Percentiles rank a stretch among this genome's conserved stretches.
These are phyloP conservation scores for Rutilus rutilus DNA, from an alignment of 2,113 vertebrate species.

Conservation along the genomic window DNA sequence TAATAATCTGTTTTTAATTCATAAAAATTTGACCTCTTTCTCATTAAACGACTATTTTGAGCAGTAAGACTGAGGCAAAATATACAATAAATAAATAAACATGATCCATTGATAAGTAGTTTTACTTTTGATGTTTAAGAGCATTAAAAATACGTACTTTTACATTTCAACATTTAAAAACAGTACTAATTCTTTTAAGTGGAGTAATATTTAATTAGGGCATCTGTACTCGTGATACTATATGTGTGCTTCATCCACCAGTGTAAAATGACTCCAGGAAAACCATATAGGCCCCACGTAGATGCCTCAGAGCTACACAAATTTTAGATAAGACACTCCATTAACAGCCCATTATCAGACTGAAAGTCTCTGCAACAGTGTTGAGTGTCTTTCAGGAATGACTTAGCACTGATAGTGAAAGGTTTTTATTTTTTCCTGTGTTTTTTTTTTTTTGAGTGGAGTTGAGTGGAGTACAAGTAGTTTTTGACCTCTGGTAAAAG, in stretches of 20 bases:
- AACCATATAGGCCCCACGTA: constrained; percentile 36
- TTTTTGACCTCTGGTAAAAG: constrained; percentile 3
- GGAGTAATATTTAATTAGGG: neutral
- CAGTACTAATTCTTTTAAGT: neutral
- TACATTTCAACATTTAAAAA: neutral
- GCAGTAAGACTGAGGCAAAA: neutral
- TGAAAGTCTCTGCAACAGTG: constrained; percentile 63
- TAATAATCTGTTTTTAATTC: neutral
- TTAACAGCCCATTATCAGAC: constrained; percentile 73
- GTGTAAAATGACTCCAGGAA: neutral
- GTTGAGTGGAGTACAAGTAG: neutral
- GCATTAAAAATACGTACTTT: neutral
- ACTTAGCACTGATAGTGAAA: constrained; percentile 59
- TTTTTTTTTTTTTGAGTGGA: no score
- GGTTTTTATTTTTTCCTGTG: constrained; percentile 51
- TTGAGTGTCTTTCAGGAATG: constrained; percentile 56
- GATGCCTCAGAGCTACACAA: constrained; percentile 72
- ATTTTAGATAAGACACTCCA: constrained; percentile 74
- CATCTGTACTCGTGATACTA: neutral
- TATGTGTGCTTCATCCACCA: neutral
- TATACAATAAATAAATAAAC: neutral
- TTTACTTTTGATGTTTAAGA: neutral
- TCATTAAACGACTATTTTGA: neutral
- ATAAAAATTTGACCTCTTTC: neutral
- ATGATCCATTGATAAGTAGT: neutral